Percentiles rank a stretch among this genome's conserved stretches.
Evolutionary conservation across 2,113 vertebrate genomes (phyloP).

Genomic region (Himantopus leucocephalus): DNA sequence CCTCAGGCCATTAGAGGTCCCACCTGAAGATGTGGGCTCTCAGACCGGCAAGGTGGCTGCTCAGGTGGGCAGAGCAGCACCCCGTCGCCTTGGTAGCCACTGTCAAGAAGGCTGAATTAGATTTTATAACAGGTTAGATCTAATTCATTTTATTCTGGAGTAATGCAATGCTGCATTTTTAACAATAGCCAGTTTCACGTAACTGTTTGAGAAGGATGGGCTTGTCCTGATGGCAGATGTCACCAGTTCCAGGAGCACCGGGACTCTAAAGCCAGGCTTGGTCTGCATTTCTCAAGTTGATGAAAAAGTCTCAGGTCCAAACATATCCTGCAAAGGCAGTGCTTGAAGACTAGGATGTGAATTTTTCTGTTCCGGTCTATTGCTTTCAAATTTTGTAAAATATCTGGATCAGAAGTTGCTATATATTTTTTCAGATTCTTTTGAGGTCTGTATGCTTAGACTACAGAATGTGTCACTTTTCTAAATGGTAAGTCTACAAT

Average conservation of each 20-base stretch:
- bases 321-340: background rate
- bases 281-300: background rate
- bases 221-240: background rate
- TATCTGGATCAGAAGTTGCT: background rate
- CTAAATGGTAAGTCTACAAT: background rate
- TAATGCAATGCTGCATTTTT: background rate
- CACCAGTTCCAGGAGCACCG: background rate
- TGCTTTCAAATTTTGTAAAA: background rate
- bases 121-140: background rate
- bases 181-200: background rate
- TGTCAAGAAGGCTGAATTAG: background rate
- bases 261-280: background rate
- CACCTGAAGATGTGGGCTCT: background rate
- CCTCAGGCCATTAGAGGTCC: background rate
- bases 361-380: background rate
- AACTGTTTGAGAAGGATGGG: background rate
- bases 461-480: background rate
- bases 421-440: background rate
- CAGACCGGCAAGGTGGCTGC: background rate
- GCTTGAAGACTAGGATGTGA: background rate
- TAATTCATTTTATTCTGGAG: background rate
- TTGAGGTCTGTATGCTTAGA: background rate
- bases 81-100: background rate
- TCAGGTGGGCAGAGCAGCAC: accelerated
- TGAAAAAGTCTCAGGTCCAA: background rate